Evolutionary conservation across 1,140 invertebrate genomes (phyloP).

Genomic region (Aphelenchoides besseyi): DNA sequence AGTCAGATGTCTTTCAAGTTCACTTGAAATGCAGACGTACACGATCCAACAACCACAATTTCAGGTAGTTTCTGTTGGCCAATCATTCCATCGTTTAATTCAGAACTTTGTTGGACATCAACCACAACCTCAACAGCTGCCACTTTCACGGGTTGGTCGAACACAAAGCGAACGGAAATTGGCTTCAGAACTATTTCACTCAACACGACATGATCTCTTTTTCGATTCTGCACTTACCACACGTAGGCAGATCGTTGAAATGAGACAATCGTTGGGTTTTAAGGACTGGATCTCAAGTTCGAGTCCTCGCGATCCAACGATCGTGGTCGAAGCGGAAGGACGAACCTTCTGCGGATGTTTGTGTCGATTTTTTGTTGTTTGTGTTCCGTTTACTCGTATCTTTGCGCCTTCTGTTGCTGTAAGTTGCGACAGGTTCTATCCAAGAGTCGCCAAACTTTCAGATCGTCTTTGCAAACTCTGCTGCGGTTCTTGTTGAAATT

Average conservation of each 20-base stretch:
- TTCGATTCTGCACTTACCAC: background rate
- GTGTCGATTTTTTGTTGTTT: background rate
- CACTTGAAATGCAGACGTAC: too few relatives aligned
- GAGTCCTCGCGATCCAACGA: background rate
- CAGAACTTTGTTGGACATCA: background rate
- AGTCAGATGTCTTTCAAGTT: too few relatives aligned
- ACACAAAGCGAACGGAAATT: background rate
- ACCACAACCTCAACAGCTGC: background rate
- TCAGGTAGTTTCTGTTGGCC: background rate
- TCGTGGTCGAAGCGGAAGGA: background rate
- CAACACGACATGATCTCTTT: background rate
- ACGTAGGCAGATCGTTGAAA: background rate
- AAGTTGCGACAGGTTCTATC: background rate
- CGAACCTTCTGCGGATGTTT: conserved; percentile 4
- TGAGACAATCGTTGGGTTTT: background rate
- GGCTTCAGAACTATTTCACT: conserved; percentile 5
- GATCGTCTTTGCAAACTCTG: background rate
- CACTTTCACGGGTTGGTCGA: background rate
- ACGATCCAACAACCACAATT: background rate
- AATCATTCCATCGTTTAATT: background rate
- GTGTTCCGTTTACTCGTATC: background rate
- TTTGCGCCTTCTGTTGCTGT: background rate
- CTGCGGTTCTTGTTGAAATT: background rate
- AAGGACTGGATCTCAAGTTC: background rate
- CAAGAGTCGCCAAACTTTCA: background rate